phyloP scores from a whole-genome alignment of 37 sponge, comb jelly and placozoan genomes.

The Cliona cf. orientalis region DNA sequence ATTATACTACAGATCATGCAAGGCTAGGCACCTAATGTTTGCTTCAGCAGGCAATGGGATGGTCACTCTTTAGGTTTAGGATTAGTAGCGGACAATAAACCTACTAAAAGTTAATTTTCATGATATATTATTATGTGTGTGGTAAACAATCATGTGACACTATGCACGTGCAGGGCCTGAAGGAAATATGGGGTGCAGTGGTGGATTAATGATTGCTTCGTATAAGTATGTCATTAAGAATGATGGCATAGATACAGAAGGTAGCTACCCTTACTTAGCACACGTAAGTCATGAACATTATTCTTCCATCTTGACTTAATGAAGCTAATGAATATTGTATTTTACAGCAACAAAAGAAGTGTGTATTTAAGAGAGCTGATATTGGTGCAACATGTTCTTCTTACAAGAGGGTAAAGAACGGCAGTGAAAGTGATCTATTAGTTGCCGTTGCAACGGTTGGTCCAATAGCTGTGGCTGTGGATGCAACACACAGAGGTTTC shows the following conservation, averaged over 20 bases:
- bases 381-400: conserved; percentile 66
- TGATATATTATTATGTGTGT: too few species aligned
- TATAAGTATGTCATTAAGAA: conserved; percentile 80
- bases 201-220: conserved; percentile 68
- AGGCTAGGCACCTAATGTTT: too few species aligned
- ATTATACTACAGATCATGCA: too few species aligned
- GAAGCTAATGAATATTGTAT: background rate
- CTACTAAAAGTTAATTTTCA: too few species aligned
- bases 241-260: conserved; percentile 81
- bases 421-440: conserved; percentile 77
- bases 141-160: too few species aligned
- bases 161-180: too few species aligned
- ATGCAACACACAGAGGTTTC: conserved; percentile 78
- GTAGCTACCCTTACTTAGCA: conserved; percentile 71
- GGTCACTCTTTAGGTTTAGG: too few species aligned
- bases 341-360: conserved; percentile 46
- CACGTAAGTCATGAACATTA: conserved; percentile 19
- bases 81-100: too few species aligned
- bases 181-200: conserved; percentile 86
- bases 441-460: conserved; percentile 85
- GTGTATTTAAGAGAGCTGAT: conserved; percentile 44
- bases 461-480: conserved; percentile 81
- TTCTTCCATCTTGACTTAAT: background rate
- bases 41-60: too few species aligned
- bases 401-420: conserved; percentile 33